These are phyloP conservation scores for Sycobia sp. DNA, from an alignment of 1,140 invertebrate genomes.

Conservation along the genomic window DNA sequence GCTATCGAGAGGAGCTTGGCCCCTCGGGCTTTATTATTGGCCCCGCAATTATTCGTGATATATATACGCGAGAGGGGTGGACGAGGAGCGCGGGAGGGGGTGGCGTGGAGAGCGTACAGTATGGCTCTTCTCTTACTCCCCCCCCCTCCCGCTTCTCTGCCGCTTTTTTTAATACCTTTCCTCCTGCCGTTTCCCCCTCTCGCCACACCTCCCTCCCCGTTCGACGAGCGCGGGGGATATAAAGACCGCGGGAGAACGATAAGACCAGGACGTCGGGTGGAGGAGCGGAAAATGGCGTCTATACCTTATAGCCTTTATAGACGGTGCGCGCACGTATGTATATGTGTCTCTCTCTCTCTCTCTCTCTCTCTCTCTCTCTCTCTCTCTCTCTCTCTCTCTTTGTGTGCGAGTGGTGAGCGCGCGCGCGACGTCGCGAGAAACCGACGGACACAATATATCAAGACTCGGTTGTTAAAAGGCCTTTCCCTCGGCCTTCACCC, in stretches of 20 bases:
- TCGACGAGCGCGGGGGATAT: slow-evolving; percentile 1
- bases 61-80: slow-evolving; percentile 17
- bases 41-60: slow-evolving; percentile 41
- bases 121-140: too few relatives aligned
- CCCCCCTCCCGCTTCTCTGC: too few relatives aligned
- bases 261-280: neutral
- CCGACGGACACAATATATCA: slow-evolving; percentile 23
- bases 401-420: too few relatives aligned
- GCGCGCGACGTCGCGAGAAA: neutral
- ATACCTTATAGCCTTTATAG: slow-evolving; percentile 7
- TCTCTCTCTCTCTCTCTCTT: too few relatives aligned
- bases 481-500: neutral
- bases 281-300: slow-evolving; percentile 21
- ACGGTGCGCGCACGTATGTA: neutral
- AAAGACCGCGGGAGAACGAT: slow-evolving; percentile 19
- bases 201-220: neutral
- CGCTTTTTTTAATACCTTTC: slow-evolving; percentile 13
- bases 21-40: slow-evolving; percentile 57
- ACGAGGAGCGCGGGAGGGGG: too few relatives aligned
- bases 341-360: too few relatives aligned
- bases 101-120: neutral
- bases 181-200: neutral
- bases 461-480: slow-evolving; percentile 3
- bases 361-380: too few relatives aligned
- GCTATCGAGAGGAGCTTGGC: slow-evolving; percentile 44